Conservation (phyloP, 2,113 vertebrate genomes). For the Mugil cephalus region DNA sequence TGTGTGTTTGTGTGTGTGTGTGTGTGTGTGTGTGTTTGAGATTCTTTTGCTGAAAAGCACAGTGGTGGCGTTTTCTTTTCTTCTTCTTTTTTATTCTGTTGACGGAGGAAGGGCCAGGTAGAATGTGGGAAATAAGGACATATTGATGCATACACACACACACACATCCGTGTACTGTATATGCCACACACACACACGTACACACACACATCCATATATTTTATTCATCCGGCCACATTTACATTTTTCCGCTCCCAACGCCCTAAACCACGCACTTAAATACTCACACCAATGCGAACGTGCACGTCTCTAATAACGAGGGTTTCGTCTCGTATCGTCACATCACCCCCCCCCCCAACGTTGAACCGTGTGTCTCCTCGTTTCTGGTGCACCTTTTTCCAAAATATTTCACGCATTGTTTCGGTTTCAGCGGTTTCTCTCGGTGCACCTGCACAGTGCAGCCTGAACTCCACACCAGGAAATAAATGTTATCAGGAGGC, state of each 20-base stretch:
- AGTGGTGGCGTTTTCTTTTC: slow-evolving; percentile 47
- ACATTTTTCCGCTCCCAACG: neutral
- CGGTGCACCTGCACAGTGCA: slow-evolving; percentile 11
- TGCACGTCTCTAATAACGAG: too few relatives aligned
- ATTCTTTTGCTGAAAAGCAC: slow-evolving; percentile 59
- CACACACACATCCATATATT: neutral
- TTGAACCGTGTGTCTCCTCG: neutral
- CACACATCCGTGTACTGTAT: too few relatives aligned
- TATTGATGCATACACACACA: slow-evolving; percentile 12
- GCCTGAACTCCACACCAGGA: slow-evolving; percentile 9
- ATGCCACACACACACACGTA: slow-evolving; percentile 2
- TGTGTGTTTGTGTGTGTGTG: slow-evolving; percentile 33
- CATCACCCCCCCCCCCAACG: too few relatives aligned
- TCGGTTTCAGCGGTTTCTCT: slow-evolving; percentile 10
- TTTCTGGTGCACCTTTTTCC: neutral
- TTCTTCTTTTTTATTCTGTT: slow-evolving; percentile 30
- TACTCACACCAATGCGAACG: too few relatives aligned
- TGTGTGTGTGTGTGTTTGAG: slow-evolving; percentile 20
- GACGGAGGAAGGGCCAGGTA: neutral
- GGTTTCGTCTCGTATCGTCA: too few relatives aligned
- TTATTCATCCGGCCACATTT: neutral
- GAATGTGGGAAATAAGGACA: slow-evolving; percentile 21
- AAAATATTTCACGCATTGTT: neutral
- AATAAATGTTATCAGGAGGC: slow-evolving; percentile 28
- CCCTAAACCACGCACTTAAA: too few relatives aligned